These are phyloP conservation scores for Drosophila putrida DNA, from an alignment of 2,888 invertebrate genomes.

Conservation along the genomic window DNA sequence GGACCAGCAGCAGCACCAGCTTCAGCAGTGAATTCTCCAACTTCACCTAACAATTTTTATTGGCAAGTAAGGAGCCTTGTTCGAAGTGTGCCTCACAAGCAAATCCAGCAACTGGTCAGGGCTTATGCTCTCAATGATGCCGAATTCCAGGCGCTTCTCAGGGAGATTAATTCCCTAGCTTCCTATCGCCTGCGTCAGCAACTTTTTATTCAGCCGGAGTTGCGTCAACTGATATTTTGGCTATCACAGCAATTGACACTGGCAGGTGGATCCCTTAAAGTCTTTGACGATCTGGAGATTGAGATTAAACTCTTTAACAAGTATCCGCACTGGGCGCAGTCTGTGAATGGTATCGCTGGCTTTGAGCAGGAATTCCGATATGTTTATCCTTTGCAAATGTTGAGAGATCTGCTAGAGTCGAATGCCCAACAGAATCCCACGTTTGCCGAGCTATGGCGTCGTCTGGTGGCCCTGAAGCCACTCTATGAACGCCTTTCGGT, in stretches of 20 bases:
- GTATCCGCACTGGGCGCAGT: conserved; percentile 65
- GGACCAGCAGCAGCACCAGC: conserved; percentile 6
- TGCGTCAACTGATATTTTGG: conserved; percentile 74
- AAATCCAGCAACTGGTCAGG: conserved; percentile 63
- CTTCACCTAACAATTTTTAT: conserved; percentile 49
- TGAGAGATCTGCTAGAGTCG: conserved; percentile 68
- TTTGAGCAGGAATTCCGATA: conserved; percentile 72
- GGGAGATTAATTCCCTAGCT: conserved; percentile 71
- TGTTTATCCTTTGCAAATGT: conserved; percentile 64
- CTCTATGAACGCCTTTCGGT: conserved; percentile 74
- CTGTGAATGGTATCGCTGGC: conserved; percentile 75
- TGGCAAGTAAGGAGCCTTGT: conserved; percentile 60
- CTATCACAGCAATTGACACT: conserved; percentile 65
- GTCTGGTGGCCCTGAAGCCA: conserved; percentile 66
- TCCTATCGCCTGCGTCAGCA: conserved; percentile 67
- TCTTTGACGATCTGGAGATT: conserved; percentile 72
- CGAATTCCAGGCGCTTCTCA: conserved; percentile 78
- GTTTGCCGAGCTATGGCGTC: conserved; percentile 74
- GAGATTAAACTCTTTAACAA: conserved; percentile 75
- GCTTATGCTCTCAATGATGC: conserved; percentile 79
- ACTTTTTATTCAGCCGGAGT: conserved; percentile 75
- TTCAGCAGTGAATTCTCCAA: conserved; percentile 4
- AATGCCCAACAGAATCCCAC: conserved; percentile 68
- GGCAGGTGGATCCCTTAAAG: conserved; percentile 65
- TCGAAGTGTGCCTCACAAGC: conserved; percentile 61